These are phyloP conservation scores for Hassar affinis DNA, from an alignment of 2,113 vertebrate species.

Conservation along the genomic window DNA sequence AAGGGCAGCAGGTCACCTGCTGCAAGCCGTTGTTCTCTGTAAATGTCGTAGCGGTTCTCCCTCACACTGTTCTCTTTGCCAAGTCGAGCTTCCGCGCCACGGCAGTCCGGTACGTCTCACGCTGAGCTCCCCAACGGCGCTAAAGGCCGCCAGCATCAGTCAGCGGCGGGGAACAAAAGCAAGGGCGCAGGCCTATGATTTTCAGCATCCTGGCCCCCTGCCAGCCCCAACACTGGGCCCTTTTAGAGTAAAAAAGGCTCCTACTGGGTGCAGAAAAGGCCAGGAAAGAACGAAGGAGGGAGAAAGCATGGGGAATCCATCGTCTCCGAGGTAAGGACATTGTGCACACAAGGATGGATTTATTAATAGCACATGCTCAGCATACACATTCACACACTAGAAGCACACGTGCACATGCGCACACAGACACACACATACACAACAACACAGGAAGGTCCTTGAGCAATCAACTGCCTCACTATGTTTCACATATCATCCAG, in stretches of 20 bases:
- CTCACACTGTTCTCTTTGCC: constrained; percentile 50
- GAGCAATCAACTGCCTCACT: constrained; percentile 12
- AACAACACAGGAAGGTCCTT: constrained; percentile 11
- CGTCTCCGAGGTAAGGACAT: constrained; percentile 92
- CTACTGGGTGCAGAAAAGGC: constrained; percentile 61
- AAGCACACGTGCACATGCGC: background rate
- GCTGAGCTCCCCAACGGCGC: constrained; percentile 61
- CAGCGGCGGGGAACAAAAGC: constrained; percentile 65
- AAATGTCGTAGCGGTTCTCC: constrained; percentile 48
- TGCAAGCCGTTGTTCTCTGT: constrained; percentile 39
- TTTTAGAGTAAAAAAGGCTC: constrained; percentile 61
- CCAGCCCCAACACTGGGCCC: constrained; percentile 60
- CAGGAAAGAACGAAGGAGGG: constrained; percentile 74
- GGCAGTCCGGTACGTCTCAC: constrained; percentile 59
- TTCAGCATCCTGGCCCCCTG: constrained; percentile 64
- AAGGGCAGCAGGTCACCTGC: constrained; percentile 29
- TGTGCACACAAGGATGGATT: constrained; percentile 8
- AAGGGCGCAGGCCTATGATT: constrained; percentile 49
- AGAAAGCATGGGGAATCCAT: constrained; percentile 92
- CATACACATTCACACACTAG: background rate
- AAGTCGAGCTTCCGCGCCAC: constrained; percentile 63
- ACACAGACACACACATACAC: background rate
- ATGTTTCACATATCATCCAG: constrained; percentile 13
- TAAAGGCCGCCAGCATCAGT: constrained; percentile 68
- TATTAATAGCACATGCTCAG: constrained; percentile 30